phyloP scores from a whole-genome alignment of 2,113 vertebrate species.

The Forbesichthys papilliferus region DNA sequence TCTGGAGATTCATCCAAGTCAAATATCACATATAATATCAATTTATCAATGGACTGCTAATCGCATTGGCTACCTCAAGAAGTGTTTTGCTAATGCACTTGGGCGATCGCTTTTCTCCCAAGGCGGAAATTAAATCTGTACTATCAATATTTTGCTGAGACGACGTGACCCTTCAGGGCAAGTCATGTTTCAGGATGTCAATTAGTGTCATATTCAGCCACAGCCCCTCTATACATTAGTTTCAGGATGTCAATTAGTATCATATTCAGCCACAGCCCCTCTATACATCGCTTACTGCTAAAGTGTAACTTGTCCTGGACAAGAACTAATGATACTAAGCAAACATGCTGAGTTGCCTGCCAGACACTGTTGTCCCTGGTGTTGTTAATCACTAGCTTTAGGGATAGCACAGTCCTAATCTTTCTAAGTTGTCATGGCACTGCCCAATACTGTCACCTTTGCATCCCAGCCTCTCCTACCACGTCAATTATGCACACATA shows the following conservation, averaged over 20 bases:
- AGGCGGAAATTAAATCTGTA: slow-evolving; percentile 9
- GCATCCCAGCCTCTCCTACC: slow-evolving; percentile 25
- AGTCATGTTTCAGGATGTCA: neutral
- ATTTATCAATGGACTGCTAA: slow-evolving; percentile 23
- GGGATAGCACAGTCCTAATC: slow-evolving; percentile 28
- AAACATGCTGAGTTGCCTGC: slow-evolving; percentile 9
- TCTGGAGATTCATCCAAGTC: slow-evolving; percentile 22
- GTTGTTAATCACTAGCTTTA: slow-evolving; percentile 51
- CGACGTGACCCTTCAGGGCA: neutral
- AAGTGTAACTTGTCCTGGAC: slow-evolving; percentile 1
- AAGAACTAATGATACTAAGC: slow-evolving; percentile 1
- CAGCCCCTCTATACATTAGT: neutral
- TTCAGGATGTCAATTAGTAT: neutral
- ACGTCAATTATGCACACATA: neutral
- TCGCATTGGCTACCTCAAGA: slow-evolving; percentile 8
- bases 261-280: slow-evolving; percentile 5
- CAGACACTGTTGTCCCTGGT: slow-evolving; percentile 21
- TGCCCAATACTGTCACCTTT: slow-evolving; percentile 43
- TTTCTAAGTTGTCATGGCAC: slow-evolving; percentile 29
- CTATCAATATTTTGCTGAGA: neutral
- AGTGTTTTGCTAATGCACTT: slow-evolving; percentile 12
- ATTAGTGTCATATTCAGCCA: neutral
- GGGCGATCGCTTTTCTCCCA: neutral
- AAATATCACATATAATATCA: slow-evolving; percentile 5
- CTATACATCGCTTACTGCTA: neutral